Percentiles rank a stretch among this genome's conserved stretches.
These are phyloP conservation scores for Chrysochloris asiatica DNA, from an alignment of 2,113 vertebrate species.

Conservation along the genomic window DNA sequence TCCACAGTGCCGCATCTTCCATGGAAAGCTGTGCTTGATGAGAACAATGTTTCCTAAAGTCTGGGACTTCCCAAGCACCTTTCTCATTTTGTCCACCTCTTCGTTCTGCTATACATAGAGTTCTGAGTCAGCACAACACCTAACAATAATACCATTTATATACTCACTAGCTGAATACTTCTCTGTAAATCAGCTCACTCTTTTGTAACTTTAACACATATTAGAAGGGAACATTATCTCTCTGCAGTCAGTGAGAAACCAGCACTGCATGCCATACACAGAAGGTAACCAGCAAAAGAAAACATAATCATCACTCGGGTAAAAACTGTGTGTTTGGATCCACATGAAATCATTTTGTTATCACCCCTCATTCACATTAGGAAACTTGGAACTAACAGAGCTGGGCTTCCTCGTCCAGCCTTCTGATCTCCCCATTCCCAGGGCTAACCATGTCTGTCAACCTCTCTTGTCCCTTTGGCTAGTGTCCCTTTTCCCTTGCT, in stretches of 20 bases:
- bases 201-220: not conserved
- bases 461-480: not conserved
- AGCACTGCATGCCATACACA: not conserved
- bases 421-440: not conserved
- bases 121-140: too few relatives aligned
- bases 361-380: not conserved
- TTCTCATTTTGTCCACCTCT: not conserved
- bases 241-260: not conserved
- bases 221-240: constrained; percentile 1
- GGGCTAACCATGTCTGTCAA: not conserved
- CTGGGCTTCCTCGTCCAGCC: not conserved
- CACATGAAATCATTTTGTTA: not conserved
- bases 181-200: not conserved
- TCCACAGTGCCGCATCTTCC: too few relatives aligned
- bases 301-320: not conserved
- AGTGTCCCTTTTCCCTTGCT: not conserved
- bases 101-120: too few relatives aligned
- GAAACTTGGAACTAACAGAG: not conserved
- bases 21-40: constrained; percentile 2
- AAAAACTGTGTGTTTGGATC: not conserved
- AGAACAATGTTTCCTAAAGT: constrained; percentile 3
- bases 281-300: constrained; percentile 38
- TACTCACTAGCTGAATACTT: not conserved
- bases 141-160: not conserved
- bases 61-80: not conserved